Evolutionary conservation across 2,797 vertebrate genomes (phyloP).

Genomic region (Zonotrichia albicollis): DNA sequence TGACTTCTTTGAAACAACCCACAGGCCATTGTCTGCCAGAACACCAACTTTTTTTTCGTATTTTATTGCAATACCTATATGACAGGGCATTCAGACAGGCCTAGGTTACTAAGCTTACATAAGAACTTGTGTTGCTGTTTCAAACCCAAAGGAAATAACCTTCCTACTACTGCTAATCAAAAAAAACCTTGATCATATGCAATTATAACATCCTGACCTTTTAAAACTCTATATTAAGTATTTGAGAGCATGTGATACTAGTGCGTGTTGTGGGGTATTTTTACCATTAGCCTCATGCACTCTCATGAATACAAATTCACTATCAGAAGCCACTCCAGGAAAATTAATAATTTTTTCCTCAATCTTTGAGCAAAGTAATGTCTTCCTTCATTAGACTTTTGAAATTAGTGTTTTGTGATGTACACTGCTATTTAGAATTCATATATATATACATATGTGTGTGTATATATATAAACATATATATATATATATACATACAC

Average conservation of each 20-base stretch:
- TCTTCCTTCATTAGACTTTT: not conserved
- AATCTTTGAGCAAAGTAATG: not conserved
- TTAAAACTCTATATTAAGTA: not conserved
- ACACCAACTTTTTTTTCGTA: not conserved
- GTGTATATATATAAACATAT: no score
- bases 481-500: fast-evolving
- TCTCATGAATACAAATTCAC: not conserved
- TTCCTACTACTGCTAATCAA: slow-evolving; percentile 3
- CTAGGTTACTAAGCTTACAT: not conserved
- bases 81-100: not conserved
- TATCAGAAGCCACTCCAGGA: not conserved
- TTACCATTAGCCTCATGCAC: not conserved
- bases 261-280: not conserved
- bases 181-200: not conserved
- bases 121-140: not conserved
- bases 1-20: not conserved
- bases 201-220: slow-evolving; percentile 34
- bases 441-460: fast-evolving
- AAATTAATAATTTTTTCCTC: not conserved
- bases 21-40: not conserved
- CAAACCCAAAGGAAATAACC: not conserved
- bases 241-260: not conserved
- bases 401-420: not conserved
- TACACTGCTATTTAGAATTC: not conserved
- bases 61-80: not conserved